Evolutionary conservation across 1,140 invertebrate species (phyloP).

Genomic region (Zaprionus ornatus): DNA sequence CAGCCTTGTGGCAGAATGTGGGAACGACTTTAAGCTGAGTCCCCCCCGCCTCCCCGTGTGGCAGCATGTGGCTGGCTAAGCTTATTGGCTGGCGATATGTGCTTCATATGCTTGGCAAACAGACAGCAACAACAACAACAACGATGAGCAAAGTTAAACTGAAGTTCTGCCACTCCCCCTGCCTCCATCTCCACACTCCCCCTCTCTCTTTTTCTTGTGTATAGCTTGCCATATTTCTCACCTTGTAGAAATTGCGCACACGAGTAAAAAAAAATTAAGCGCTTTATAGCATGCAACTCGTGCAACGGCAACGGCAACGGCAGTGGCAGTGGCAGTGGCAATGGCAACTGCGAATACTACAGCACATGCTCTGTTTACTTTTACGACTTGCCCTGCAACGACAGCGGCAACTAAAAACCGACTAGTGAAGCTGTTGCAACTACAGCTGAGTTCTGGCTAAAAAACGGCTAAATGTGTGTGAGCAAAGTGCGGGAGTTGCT

Average conservation of each 20-base stretch:
- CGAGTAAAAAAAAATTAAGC: slow-evolving; percentile 76
- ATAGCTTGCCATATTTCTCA: slow-evolving; percentile 62
- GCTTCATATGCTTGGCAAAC: neutral
- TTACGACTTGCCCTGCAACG: neutral
- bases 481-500: neutral
- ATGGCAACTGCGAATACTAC: slow-evolving; percentile 1
- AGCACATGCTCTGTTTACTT: too few species aligned
- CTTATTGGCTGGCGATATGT: neutral
- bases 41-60: neutral
- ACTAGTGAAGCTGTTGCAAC: neutral
- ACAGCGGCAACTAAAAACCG: neutral
- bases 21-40: slow-evolving; percentile 12
- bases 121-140: neutral
- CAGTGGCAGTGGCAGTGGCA: slow-evolving; percentile 1
- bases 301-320: slow-evolving; percentile 17
- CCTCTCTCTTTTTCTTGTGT: neutral
- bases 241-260: slow-evolving; percentile 53
- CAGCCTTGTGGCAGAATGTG: slow-evolving; percentile 24
- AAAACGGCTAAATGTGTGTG: neutral
- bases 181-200: neutral
- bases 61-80: neutral
- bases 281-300: slow-evolving; percentile 67
- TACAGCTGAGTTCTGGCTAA: neutral
- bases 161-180: neutral
- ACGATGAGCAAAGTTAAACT: neutral